Evolutionary conservation across 2,888 invertebrate species (phyloP), one percentile per base, ranked within the genome.

Genomic region (Spilarctia lutea): DNA sequence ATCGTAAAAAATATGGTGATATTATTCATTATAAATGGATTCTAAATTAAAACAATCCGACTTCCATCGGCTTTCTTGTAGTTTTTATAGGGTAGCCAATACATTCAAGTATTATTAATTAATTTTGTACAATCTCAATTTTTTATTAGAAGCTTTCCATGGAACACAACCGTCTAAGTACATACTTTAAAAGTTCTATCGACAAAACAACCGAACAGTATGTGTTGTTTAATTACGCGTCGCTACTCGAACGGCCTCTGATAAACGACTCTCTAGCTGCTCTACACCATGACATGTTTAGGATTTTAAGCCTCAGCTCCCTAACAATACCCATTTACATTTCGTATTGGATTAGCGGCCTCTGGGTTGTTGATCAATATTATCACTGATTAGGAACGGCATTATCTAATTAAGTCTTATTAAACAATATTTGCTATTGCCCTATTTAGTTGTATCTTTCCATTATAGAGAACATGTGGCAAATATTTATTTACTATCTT

Each of bases 151-250:
- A 4, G 33, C 33, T 33, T 33, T 2, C 33, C 33, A 33, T 33
- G 33, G 35, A 35, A 35, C 0, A 4, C 35, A 35, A 35, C 2
- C n/a, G n/a, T n/a, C n/a, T 35, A 35, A 35, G 35, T 35, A 33
- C 4, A 4, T 33, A 35, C 2, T 7, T 35, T 7, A 33, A 56
- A 30, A 42, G 10, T 11, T 45, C 0, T 52, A 70, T 52, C 69
- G 6, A 4, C 1, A 48, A 24, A 52, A 39, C 66, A 35, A 10
- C 1, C 8, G 1, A 88, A 73, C 76, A 72, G 72, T 83, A 83
- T 84, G 90, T 89, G 89, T 87, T 90, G 90, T 93, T 94, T 94
- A 94, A 94, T 94, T 94, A 94, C 92, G 90, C 91, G 89, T 80
- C 85, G 90, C 91, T 91, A 90, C 94, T 94, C 93, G 91, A 92